Percentiles rank a stretch among this genome's conserved stretches.
These are phyloP conservation scores for Phyllostomus discolor DNA, from an alignment of 2,113 vertebrate genomes.

Conservation along the genomic window DNA sequence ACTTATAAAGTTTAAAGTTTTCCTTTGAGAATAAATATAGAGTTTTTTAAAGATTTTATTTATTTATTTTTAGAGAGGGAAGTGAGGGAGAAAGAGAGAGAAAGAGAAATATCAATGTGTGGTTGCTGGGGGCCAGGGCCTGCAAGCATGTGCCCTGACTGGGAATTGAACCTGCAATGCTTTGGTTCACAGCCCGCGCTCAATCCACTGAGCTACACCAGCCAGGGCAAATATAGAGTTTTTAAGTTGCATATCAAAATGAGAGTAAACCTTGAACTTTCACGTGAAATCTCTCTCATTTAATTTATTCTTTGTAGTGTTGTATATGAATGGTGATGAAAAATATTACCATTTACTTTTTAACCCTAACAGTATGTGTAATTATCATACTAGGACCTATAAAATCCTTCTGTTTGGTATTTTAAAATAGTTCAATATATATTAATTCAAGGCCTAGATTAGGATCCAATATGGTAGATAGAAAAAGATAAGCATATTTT, in stretches of 20 bases:
- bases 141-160: too few species aligned
- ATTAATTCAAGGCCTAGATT: not conserved
- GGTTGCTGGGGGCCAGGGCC: too few species aligned
- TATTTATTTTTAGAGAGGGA: too few species aligned
- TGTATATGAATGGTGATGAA: not conserved
- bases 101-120: too few species aligned
- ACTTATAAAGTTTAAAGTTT: slow-evolving; percentile 18
- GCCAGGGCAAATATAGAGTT: not conserved
- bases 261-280: not conserved
- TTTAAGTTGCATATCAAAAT: not conserved
- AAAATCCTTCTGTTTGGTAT: not conserved
- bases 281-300: not conserved
- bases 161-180: too few species aligned
- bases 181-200: too few species aligned
- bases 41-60: too few species aligned
- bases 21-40: not conserved
- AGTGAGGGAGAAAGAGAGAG: too few species aligned
- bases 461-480: not conserved
- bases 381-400: not conserved
- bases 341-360: not conserved
- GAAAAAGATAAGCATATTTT: not conserved
- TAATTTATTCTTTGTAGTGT: slow-evolving; percentile 32
- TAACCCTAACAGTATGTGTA: not conserved
- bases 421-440: not conserved
- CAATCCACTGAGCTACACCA: too few species aligned